Base-by-base conservation (phyloP, 2,797 vertebrate genomes). In the Sarcoramphus papa region DNA sequence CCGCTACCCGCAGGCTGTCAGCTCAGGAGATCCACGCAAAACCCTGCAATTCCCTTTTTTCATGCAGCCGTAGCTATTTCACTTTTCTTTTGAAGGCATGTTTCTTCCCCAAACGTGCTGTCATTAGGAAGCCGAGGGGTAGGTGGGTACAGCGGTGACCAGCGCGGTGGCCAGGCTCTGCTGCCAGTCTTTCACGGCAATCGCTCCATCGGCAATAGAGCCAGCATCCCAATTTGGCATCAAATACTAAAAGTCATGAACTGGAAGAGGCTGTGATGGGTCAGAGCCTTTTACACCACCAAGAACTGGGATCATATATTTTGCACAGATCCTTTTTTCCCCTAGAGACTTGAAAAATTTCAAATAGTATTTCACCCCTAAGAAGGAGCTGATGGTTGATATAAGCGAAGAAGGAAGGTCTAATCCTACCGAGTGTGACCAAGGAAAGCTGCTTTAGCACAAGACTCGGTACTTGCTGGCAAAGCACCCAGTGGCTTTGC, bases 301-400 rank as follows among this genome's bases (percentile, higher is more conserved):
- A 7, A 50, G 48, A 62, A 24, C 0, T 3, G 37, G 47, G 28
- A 45, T 20, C 2, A 33, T 69, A 27, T 37, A 30, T 35, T 59
- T 40, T 17, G 1, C 28, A 43, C 4, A 2, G 3, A 25, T 14
- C 8, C 9, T 41, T 59, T 14, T 7, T 1, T 0, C 1, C 5
- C 8, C 22, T 17, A 16, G 33, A 56, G 16, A 12, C 11, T 50
- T 35, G 10, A 14, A n/a, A 43, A 41, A 21, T 5, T 28, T 53
- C 14, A 33, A 25, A 7, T 33, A 18, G 2, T 5, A 27, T 73
- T 78, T 73, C 10, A 48, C 16, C 10, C 0, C 27, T 9, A n/a
- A 57, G 50, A 51, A 81, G 37, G 59, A 76, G 59, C 64, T 56
- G 47, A 5, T 50, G 48, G 65, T n/a, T 59, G 51, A 15, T 6